phyloP scores from a whole-genome alignment of 30 jellyfish, hydroid and myxozoan species.

The Aurelia coerulea region DNA sequence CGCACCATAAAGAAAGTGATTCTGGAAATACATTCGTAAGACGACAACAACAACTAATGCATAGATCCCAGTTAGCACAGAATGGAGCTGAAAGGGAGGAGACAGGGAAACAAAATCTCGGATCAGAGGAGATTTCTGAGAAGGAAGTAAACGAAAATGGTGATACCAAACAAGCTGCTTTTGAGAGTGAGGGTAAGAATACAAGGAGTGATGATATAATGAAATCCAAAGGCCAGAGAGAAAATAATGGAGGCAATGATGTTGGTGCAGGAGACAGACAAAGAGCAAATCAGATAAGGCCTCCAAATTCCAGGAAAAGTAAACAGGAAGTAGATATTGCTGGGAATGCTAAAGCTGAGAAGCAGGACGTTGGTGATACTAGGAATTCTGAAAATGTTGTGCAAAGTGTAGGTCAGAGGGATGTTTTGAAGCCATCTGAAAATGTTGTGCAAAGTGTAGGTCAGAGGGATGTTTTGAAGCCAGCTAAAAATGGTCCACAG shows the following conservation, averaged over 20 bases:
- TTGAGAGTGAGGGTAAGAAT: neutral
- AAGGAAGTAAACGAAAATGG: no score
- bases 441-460: no score
- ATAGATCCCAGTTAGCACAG: neutral
- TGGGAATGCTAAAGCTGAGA: neutral
- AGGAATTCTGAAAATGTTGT: no score
- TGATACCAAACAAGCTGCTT: neutral
- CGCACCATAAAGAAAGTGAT: constrained; percentile 8
- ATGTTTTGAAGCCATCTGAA: no score
- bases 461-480: no score
- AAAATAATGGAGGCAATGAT: neutral
- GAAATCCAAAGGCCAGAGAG: neutral
- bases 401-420: no score
- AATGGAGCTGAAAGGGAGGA: neutral
- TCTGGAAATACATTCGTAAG: constrained; percentile 30
- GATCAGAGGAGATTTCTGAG: no score
- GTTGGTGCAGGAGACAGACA: neutral
- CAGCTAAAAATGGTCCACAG: no score
- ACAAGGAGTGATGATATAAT: neutral
- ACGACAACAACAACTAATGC: constrained; percentile 50
- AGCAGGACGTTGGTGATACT: no score
- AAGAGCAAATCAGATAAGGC: neutral
- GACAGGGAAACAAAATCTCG: neutral
- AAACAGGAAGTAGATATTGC: neutral
- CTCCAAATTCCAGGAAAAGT: neutral